Conservation (phyloP, 23 tunicate species). For the Aplidium turbinatum region DNA sequence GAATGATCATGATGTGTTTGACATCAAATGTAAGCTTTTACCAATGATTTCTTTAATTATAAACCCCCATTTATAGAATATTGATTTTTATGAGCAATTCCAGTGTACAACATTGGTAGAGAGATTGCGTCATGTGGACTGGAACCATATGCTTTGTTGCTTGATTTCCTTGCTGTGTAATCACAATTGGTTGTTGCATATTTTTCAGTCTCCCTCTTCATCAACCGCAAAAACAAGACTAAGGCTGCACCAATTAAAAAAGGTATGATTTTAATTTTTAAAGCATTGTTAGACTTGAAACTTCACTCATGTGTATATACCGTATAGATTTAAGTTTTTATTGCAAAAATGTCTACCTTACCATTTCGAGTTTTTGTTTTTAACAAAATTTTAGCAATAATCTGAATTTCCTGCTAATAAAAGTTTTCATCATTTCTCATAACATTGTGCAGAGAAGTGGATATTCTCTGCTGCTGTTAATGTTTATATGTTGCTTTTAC, state of each 20-base stretch:
- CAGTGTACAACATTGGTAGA: too few relatives aligned
- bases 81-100: too few relatives aligned
- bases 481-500: neutral
- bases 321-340: neutral
- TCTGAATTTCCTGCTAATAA: neutral
- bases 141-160: too few relatives aligned
- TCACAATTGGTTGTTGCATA: neutral
- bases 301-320: neutral
- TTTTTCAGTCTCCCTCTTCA: constrained; percentile 62
- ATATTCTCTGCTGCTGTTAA: too few relatives aligned
- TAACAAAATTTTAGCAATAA: neutral
- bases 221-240: constrained; percentile 55
- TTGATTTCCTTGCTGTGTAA: too few relatives aligned
- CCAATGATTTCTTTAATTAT: neutral
- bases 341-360: too few relatives aligned
- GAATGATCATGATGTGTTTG: too few relatives aligned
- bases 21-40: neutral
- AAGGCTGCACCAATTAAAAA: constrained; percentile 68
- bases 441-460: too few relatives aligned
- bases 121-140: too few relatives aligned
- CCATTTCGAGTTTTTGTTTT: too few relatives aligned
- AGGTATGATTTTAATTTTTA: constrained; percentile 17
- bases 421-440: neutral
- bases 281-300: neutral
- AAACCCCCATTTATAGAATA: neutral